Evolutionary conservation across 2,113 vertebrate genomes (phyloP), one percentile per base, ranked within the genome.

Genomic region (Neopipo cinnamomea): DNA sequence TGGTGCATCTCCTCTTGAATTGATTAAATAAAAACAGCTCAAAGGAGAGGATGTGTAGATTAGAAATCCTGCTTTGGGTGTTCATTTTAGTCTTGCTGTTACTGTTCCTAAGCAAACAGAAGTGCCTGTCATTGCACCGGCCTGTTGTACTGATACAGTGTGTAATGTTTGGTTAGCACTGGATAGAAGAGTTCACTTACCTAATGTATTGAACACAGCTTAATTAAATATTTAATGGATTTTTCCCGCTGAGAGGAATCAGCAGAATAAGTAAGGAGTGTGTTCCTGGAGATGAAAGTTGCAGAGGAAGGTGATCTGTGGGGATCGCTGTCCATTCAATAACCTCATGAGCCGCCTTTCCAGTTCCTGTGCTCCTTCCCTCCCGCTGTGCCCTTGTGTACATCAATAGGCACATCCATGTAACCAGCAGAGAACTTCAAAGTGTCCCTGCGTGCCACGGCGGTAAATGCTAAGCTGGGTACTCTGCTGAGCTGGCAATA

Each of bases 211-310:
- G 85, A 95, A 53, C 53, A 46, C 53, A 58, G 53, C 87, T 73
- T 91, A 96, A 94, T 94, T 91, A 94, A 96, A 95, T 95, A 96
- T 95, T 87, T 87, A 95, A 85, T 91, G 76, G 44, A 41, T 94
- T 93, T 93, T 53, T 85, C 73, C 70, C 19, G 1, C 70, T 52
- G 77, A 82, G 77, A 72, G 70, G 86, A 91, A 85, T 94, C 95
- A 92, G 89, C 84, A 89, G 86, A 92, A 85, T 89, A 75, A 91
- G 61, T 89, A 78, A 91, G 8, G 9, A 82, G 70, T 37, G 11
- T 75, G 46, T 76, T 94, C 21, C 4, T 63, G 81, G 63, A 96
- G 81, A 70, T 88, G 81, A 89, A 95, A 70, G 62, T 58, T 85
- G 74, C 47, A 35, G 58, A 44, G 59, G 72, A 88, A 90, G 75